Percentiles rank a stretch among this genome's conserved stretches.
phyloP scores from a whole-genome alignment of 2,113 vertebrate genomes.

The Hypomesus transpacificus region DNA sequence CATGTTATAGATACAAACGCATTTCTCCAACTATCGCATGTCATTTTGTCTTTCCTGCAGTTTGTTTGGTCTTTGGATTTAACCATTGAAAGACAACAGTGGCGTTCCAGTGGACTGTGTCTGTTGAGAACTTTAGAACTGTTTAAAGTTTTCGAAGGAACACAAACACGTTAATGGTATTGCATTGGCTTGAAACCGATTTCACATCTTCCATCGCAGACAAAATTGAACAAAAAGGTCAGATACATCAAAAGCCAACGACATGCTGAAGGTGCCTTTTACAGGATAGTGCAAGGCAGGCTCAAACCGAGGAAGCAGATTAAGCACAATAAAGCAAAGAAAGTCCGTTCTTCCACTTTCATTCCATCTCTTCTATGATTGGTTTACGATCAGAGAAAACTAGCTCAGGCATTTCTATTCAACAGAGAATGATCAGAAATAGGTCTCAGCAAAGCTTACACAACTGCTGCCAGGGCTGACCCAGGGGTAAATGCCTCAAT shows the following conservation, averaged over 20 bases:
- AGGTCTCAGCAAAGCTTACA: slow-evolving; percentile 49
- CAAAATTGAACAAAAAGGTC: background rate
- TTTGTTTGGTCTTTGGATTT: too few relatives aligned
- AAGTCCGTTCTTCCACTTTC: slow-evolving; percentile 19
- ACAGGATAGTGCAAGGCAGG: slow-evolving; percentile 15
- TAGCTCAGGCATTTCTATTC: background rate
- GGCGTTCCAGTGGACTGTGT: too few relatives aligned
- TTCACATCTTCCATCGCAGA: too few relatives aligned
- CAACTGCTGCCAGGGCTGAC: slow-evolving; percentile 50
- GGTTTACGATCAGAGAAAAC: background rate
- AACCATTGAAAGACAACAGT: too few relatives aligned
- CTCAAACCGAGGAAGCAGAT: slow-evolving; percentile 24
- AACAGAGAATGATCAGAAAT: slow-evolving; percentile 34
- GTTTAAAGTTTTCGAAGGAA: too few relatives aligned
- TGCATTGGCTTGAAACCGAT: background rate
- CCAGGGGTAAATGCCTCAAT: slow-evolving; percentile 33
- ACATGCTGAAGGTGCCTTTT: slow-evolving; percentile 11
- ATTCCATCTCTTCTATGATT: slow-evolving; percentile 24
- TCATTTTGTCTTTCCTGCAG: too few relatives aligned
- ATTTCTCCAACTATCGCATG: too few relatives aligned
- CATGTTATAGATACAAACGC: too few relatives aligned
- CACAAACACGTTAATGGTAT: background rate
- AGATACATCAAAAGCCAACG: background rate
- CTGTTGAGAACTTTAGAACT: too few relatives aligned
- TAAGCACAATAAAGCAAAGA: slow-evolving; percentile 23